Percentiles rank a stretch among this genome's conserved stretches.
Conservation (phyloP, 2,797 vertebrate genomes). For the Podargus strigoides region DNA sequence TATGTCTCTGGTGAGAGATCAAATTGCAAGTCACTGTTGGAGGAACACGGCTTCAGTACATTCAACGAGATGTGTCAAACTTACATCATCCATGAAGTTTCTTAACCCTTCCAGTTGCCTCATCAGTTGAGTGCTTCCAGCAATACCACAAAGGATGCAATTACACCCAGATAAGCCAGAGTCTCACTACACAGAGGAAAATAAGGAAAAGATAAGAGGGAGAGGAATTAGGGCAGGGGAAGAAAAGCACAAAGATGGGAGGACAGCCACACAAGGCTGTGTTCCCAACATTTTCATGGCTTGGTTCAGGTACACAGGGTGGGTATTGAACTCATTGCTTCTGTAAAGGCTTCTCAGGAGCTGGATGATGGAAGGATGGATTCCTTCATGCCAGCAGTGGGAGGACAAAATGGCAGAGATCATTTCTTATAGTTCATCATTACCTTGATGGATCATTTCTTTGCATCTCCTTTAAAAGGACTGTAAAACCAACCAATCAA, state of each 20-base stretch:
- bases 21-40: background rate
- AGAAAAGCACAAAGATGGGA: background rate
- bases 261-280: background rate
- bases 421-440: background rate
- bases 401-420: background rate
- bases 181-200: background rate
- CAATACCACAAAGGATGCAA: background rate
- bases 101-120: background rate
- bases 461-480: background rate
- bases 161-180: background rate
- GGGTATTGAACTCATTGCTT: background rate
- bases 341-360: background rate
- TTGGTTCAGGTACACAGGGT: background rate
- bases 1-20: slow-evolving; percentile 11
- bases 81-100: background rate
- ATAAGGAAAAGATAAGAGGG: background rate
- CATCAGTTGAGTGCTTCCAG: background rate
- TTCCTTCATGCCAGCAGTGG: background rate
- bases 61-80: background rate
- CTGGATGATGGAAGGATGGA: background rate
- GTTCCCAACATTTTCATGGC: background rate
- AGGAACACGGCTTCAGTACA: background rate
- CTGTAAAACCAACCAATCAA: background rate
- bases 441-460: background rate
- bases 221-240: background rate